A percentile compares a stretch with the other conserved stretches of the same genome.
Conservation (phyloP, 92 coral and sea anemone genomes). For the Nematostella vectensis region DNA sequence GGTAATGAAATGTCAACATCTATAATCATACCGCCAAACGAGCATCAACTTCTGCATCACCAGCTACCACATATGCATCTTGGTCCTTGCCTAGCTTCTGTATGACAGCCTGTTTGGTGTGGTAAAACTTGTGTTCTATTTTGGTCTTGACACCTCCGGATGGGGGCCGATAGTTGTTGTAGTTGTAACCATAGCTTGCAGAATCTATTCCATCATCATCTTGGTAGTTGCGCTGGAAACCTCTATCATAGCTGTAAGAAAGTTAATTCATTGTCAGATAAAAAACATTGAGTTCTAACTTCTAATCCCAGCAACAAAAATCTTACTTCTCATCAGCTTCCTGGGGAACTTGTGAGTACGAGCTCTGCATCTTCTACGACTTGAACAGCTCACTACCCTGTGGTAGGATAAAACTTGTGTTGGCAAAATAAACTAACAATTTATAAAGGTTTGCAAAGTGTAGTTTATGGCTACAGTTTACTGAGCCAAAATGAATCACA, state of each 20-base stretch:
- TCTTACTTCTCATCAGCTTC: slow-evolving; percentile 92
- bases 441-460: background rate
- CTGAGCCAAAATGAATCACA: no score
- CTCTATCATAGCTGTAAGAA: slow-evolving; percentile 61
- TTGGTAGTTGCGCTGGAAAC: slow-evolving; percentile 71
- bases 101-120: slow-evolving; percentile 83
- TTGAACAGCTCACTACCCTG: slow-evolving; percentile 1
- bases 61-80: slow-evolving; percentile 86
- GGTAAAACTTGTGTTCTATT: slow-evolving; percentile 89
- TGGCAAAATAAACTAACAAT: background rate
- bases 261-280: background rate
- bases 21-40: slow-evolving; percentile 77
- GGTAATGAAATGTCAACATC: no score
- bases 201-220: slow-evolving; percentile 56
- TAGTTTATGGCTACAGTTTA: background rate
- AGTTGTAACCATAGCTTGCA: slow-evolving; percentile 70
- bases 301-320: background rate
- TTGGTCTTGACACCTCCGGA: slow-evolving; percentile 82
- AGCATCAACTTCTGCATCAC: slow-evolving; percentile 98
- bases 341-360: slow-evolving; percentile 87
- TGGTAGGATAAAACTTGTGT: background rate
- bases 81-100: slow-evolving; percentile 94
- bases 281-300: background rate
- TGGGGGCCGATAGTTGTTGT: slow-evolving; percentile 83
- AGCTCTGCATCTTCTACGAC: slow-evolving; percentile 52